Evolutionary conservation across 2,797 vertebrate species (phyloP).

Genomic region (Perodicticus potto): DNA sequence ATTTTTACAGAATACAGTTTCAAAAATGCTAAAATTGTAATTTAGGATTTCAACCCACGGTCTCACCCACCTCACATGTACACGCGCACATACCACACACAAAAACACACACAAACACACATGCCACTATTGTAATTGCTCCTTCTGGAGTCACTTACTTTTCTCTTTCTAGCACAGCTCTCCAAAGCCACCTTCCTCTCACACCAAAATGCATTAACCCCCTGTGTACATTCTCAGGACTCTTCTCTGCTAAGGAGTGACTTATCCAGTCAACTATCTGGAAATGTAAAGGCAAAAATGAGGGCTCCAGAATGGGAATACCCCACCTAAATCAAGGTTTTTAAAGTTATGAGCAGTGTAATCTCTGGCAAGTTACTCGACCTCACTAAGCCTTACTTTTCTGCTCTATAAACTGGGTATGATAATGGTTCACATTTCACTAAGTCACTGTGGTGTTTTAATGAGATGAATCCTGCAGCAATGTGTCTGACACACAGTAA

Average conservation of each 20-base stretch:
- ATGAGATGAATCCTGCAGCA: neutral
- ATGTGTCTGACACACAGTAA: neutral
- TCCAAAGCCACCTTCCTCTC: slow-evolving; percentile 13
- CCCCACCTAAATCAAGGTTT: neutral
- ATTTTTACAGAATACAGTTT: neutral
- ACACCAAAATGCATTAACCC: neutral
- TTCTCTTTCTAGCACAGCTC: neutral
- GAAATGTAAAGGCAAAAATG: neutral
- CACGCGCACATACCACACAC: neutral
- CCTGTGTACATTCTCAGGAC: neutral
- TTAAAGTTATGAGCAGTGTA: neutral
- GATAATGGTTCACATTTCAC: neutral
- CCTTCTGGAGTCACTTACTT: neutral
- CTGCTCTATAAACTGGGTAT: neutral
- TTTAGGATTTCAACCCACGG: neutral
- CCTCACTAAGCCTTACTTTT: neutral
- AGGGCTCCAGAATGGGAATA: neutral
- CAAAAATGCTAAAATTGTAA: slow-evolving; percentile 45
- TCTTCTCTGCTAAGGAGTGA: neutral
- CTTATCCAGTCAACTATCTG: neutral
- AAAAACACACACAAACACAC: neutral
- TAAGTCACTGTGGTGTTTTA: neutral
- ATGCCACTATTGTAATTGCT: neutral
- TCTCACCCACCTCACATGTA: neutral
- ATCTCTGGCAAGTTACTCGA: neutral